Evolutionary conservation across 2,888 invertebrate species (phyloP), one percentile per base, ranked within the genome.

Genomic region (Hermaeophaga mercurialis): DNA sequence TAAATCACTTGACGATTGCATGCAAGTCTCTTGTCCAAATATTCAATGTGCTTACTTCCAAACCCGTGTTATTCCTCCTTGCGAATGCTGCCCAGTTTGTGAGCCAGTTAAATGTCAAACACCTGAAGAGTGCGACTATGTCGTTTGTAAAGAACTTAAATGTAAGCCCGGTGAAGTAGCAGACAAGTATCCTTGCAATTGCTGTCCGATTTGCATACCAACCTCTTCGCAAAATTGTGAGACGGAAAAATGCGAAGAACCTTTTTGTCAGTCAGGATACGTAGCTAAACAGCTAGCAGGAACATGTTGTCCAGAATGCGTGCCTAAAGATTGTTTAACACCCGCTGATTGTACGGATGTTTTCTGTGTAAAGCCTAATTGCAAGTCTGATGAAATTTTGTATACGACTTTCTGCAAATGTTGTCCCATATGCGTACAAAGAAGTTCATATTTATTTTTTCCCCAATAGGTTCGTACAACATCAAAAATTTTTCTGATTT

Each of bases 301-400:
- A 15, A 14, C 19, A n/a, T 45, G 45, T 31, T 45, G 45, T 45
- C 28, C 31, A 9, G 31, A 18, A 45, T 45, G 45, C n/a, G 15
- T 36, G 7, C 36, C 36, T 8, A n/a, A 36, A 17, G 9, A 36
- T 15, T 36, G 36, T 17, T 9, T 17, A 17, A 15, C 17, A 3
- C 2, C 2, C 1, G 36, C 3, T 15, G 14, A 17, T 17, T 36
- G 36, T 8, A 17, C 7, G 2, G 5, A 6, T 12, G 17, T 36
- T 17, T 6, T 8, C 1, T 36, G 36, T 17, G 8, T 36, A 17
- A 36, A 7, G 17, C 36, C 36, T 2, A 5, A 1, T 17, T 36
- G 36, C 17, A 15, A 14, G 8, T 17, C 36, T 15, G 11, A n/a
- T 6, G 36, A 36, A 36, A 17, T 3, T 4, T 17, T 36, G 1